Evolutionary conservation across 1,140 invertebrate genomes (phyloP), one percentile per base, ranked within the genome.

Genomic region (Sycobia sp.): DNA sequence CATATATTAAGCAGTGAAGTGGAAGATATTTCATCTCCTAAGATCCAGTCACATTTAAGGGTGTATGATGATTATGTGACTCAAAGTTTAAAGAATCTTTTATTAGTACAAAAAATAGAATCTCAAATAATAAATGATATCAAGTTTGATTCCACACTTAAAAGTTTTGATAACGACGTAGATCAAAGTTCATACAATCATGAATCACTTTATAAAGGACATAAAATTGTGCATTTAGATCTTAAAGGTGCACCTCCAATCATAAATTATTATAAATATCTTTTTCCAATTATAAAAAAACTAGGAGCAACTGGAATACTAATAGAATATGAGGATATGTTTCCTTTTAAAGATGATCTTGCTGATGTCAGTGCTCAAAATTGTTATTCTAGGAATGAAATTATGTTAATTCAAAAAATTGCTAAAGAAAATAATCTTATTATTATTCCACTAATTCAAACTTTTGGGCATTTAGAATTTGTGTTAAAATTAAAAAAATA

Each of bases 291-390:
- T 58, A 73, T 97, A 0, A 88, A 88, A 69, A 84, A 85, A 46
- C 76, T 93, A 69, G 94, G 90, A 18, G 93, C 92, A 1, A 98
- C 92, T 44, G 95, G 94, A 1, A 78, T 98, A 23, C 81, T 98
- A 2, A 80, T 97, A 54, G 97, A 99, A 79, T 99, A 97, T 83
- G 97, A 99, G 82, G 97, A 99, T 71, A 97, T 96, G 92, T 99
- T 98, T 80, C 96, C 96, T 0, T 98, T 91, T 78, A 83, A 81
- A 22, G 92, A 88, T 0, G 75, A 79, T 0, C 76, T 98, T 4
- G 79, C 76, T 55, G 77, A 84, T 50, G 79, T 96, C 8, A 83
- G 87, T 1, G 90, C 94, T 4, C 82, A 81, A 29, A 93, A 96
- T 83, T 87, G 88, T 51, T 98, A 97, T 73, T 86, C 85, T 0